Percentiles rank a stretch among this genome's conserved stretches.
Conservation (phyloP, 2,113 vertebrate species). For the Regulus satrapa region DNA sequence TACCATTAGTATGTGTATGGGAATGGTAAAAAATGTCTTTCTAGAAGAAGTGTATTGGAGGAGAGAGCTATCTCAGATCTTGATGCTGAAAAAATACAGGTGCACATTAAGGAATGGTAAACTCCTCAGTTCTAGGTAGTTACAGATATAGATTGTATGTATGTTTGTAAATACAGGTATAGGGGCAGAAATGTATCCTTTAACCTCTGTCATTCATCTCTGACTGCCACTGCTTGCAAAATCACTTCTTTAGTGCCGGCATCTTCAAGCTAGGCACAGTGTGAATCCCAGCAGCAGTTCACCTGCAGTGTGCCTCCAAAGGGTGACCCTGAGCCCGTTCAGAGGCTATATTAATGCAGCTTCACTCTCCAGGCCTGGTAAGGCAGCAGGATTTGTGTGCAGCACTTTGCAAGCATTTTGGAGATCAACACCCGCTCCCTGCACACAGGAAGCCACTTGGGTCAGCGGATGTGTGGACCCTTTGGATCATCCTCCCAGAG, state of each 20-base stretch:
- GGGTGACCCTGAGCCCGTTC: neutral
- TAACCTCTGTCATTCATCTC: neutral
- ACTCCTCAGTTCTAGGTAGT: neutral
- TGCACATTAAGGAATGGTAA: neutral
- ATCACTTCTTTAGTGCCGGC: neutral
- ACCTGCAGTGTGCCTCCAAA: neutral
- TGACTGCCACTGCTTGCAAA: neutral
- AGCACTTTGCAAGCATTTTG: accelerated
- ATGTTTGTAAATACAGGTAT: neutral
- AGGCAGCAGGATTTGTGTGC: neutral
- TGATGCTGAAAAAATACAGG: neutral
- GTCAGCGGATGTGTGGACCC: neutral
- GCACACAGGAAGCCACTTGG: neutral
- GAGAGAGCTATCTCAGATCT: neutral
- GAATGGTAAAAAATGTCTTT: neutral
- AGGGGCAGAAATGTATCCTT: neutral
- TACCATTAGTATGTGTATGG: neutral
- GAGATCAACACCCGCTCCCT: neutral
- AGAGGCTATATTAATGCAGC: neutral
- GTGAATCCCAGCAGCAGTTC: neutral
- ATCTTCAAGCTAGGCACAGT: neutral
- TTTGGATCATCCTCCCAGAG: neutral
- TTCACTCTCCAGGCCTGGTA: neutral
- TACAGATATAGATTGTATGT: neutral
- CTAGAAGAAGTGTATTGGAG: neutral